Evolutionary conservation across 2,888 invertebrate species (phyloP), one percentile per base, ranked within the genome.

Genomic region (Drosophila mulleri): DNA sequence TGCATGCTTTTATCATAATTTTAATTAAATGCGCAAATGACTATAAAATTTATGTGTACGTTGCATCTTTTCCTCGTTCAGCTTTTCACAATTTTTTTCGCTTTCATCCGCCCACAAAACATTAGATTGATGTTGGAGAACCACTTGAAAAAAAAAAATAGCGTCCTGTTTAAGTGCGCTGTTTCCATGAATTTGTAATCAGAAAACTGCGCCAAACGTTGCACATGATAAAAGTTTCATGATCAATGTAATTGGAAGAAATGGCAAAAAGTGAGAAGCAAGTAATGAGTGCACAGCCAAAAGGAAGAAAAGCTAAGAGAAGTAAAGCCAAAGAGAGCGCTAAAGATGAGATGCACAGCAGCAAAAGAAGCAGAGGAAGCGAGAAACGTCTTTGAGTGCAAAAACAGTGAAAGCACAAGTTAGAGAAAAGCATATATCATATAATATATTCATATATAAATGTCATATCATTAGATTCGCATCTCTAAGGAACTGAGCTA

Each of bases 1-100:
- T 74, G 78, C 85, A 87, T 86, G 78, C 83, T 76, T 85, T 82
- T 86, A 84, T 85, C 85, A 83, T 85, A 76, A 83, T 83, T 87
- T 85, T 83, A 86, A 86, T 87, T 83, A 86, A 86, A 86, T 85
- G 87, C 80, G 76, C 80, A 83, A 85, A 84, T 84, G 80, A 80
- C 84, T 83, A 78, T 76, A 78, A 72, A 78, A 83, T 85, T 77
- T 85, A 83, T 80, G 72, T 70, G 65, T 78, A 62, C 67, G 39
- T 54, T 67, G 69, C 58, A 67, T 62, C 68, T 66, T 70, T 62
- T 50, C n/a, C 26, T 37, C 35, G 45, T 44, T 45, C 11, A 37
- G 20, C 20, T 52, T 58, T 39, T 48, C 23, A 41, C 23, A 26
- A 29, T 23, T 18, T 39, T 29, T 26, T 37, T 37, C 29, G 42